A percentile compares a stretch with the other conserved stretches of the same genome.
Evolutionary conservation across 1,140 invertebrate genomes (phyloP).

Genomic region (Leptinotarsa lineolata): DNA sequence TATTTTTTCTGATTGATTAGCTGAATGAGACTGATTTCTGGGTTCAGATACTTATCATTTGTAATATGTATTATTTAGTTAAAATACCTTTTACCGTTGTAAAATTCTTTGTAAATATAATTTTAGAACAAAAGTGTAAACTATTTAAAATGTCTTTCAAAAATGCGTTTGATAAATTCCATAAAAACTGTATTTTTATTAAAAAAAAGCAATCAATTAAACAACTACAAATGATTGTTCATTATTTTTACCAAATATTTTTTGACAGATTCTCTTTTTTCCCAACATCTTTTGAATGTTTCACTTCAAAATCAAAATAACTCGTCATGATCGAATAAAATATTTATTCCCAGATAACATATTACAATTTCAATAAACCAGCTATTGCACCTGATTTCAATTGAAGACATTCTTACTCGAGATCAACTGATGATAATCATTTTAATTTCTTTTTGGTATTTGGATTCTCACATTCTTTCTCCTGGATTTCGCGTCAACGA

Average conservation of each 20-base stretch:
- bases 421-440: not conserved
- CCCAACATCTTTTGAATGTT: too few species aligned
- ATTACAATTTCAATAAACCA: not conserved
- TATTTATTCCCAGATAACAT: not conserved
- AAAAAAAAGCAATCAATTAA: constrained; percentile 24
- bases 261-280: not conserved
- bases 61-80: constrained; percentile 10
- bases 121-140: constrained; percentile 24
- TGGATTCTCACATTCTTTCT: constrained; percentile 62
- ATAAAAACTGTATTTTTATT: constrained; percentile 28
- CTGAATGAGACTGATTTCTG: constrained; percentile 29
- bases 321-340: not conserved
- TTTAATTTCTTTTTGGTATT: constrained; percentile 36
- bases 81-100: not conserved
- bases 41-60: constrained; percentile 17
- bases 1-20: constrained; percentile 14
- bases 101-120: constrained; percentile 30
- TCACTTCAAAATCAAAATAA: not conserved
- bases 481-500: constrained; percentile 81
- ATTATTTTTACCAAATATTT: not conserved
- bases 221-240: constrained; percentile 9
- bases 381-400: not conserved
- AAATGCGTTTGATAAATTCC: constrained; percentile 18
- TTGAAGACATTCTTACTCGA: too few species aligned
- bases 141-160: constrained; percentile 15